Evolutionary conservation across 2,888 invertebrate species (phyloP).

Genomic region (Ernsta delagoae): DNA sequence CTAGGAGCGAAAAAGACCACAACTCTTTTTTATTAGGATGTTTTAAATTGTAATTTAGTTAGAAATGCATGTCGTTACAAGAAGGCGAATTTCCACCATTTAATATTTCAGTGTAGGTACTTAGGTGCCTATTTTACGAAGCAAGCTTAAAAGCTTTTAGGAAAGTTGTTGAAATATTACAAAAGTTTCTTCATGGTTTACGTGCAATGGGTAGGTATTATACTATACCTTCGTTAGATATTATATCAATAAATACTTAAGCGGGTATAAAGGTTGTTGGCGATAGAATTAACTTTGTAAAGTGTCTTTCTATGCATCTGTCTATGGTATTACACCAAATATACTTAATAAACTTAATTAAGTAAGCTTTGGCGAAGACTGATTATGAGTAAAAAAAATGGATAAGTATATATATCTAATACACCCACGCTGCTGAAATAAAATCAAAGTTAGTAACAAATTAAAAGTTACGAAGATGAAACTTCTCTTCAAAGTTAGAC

Average conservation of each 20-base stretch:
- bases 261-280: too few species aligned
- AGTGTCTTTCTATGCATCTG: too few species aligned
- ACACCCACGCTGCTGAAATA: not conserved
- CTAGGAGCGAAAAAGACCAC: too few species aligned
- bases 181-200: constrained; percentile 10
- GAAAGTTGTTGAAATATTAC: constrained; percentile 14
- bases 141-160: constrained; percentile 18
- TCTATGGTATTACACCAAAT: too few species aligned
- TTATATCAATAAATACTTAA: too few species aligned
- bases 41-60: not conserved
- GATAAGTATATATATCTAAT: not conserved
- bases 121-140: constrained; percentile 2
- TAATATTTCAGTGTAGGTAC: not conserved
- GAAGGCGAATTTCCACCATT: not conserved
- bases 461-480: not conserved
- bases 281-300: too few species aligned
- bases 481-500: not conserved
- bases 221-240: too few species aligned
- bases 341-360: too few species aligned
- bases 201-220: not conserved
- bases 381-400: too few species aligned
- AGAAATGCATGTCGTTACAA: not conserved
- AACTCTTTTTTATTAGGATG: too few species aligned
- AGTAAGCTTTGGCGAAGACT: too few species aligned
- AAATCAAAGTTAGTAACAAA: not conserved